phyloP scores from a whole-genome alignment of 2,113 vertebrate genomes.

The Illadopsis cleaveri region DNA sequence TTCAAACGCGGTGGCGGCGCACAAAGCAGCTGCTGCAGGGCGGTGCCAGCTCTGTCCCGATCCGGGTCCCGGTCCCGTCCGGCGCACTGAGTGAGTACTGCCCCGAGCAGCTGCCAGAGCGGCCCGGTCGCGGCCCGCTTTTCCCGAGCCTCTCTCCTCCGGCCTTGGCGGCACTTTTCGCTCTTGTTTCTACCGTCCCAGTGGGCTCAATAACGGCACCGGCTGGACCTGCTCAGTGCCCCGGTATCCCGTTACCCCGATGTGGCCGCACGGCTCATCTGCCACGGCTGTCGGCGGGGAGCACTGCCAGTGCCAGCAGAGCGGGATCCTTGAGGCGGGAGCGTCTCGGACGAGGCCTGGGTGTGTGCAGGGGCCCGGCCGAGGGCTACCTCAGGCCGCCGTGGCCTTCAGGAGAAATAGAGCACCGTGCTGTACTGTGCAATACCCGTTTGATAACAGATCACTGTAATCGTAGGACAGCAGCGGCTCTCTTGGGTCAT shows the following conservation, averaged over 20 bases:
- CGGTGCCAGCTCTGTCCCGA: fast-evolving
- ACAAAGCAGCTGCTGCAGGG: fast-evolving
- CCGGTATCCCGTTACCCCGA: background rate
- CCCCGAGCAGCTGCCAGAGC: background rate
- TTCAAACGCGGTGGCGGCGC: background rate
- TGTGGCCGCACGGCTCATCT: background rate
- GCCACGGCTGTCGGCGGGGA: background rate
- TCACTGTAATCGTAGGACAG: too few species aligned
- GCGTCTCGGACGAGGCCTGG: background rate
- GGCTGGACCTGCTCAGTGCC: too few species aligned
- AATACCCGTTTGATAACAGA: fast-evolving
- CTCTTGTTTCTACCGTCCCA: fast-evolving
- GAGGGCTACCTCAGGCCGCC: fast-evolving
- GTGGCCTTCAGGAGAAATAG: fast-evolving
- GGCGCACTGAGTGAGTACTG: background rate
- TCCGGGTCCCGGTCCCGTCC: fast-evolving
- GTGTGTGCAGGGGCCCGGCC: fast-evolving
- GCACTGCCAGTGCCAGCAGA: background rate
- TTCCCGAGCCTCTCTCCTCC: background rate
- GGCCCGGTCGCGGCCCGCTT: fast-evolving
- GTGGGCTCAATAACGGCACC: too few species aligned
- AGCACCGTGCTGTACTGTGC: too few species aligned
- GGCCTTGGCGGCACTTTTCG: background rate
- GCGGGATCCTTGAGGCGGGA: too few species aligned
- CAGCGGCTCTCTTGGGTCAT: too few species aligned